phyloP scores from a whole-genome alignment of 2,113 vertebrate genomes.

The Eretmodus cyanostictus region DNA sequence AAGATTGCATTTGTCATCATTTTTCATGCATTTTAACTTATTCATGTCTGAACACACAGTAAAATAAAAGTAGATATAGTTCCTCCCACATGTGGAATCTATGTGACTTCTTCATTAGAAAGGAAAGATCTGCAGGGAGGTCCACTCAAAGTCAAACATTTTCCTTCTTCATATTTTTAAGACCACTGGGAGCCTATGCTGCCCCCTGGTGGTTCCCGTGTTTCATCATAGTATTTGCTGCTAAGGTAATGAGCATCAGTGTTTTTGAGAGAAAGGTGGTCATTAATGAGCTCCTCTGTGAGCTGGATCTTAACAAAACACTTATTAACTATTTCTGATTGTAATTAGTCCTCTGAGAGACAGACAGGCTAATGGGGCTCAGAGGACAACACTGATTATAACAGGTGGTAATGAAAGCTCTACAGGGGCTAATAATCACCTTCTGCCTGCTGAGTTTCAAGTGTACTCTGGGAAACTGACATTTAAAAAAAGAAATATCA shows the following conservation, averaged over 20 bases:
- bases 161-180: not conserved
- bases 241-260: not conserved
- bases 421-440: not conserved
- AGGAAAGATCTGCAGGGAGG: not conserved
- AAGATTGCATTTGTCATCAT: not conserved
- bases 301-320: not conserved
- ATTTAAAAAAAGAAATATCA: not conserved
- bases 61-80: not conserved
- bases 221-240: not conserved
- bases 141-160: not conserved
- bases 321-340: conserved; percentile 14
- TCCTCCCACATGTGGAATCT: not conserved
- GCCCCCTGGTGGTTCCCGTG: not conserved
- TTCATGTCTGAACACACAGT: not conserved
- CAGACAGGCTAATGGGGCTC: not conserved
- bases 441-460: not conserved
- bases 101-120: not conserved
- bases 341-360: conserved; percentile 24
- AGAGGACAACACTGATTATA: not conserved
- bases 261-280: not conserved
- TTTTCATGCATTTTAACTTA: not conserved
- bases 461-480: not conserved
- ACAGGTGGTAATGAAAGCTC: not conserved
- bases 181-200: not conserved
- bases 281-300: conserved; percentile 35